Evolutionary conservation across 1,140 invertebrate genomes (phyloP).

Genomic region (Panagrolaimus sp.): DNA sequence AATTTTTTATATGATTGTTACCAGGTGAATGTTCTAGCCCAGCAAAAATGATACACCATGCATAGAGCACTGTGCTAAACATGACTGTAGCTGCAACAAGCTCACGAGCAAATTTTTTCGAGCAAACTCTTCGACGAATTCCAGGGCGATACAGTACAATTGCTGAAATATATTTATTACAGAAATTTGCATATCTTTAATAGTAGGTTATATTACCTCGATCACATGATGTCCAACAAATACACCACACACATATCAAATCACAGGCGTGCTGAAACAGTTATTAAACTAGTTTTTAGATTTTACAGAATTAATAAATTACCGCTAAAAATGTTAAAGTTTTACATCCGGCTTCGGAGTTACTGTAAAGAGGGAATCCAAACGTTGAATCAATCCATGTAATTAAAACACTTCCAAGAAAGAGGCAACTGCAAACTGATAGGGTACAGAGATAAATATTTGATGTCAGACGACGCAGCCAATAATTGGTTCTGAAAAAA

Average conservation of each 20-base stretch:
- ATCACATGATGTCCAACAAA: constrained; percentile 51
- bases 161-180: constrained; percentile 9
- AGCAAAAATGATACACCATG: constrained; percentile 55
- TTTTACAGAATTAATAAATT: too few relatives aligned
- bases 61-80: constrained; percentile 44
- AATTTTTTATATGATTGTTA: too few relatives aligned
- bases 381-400: constrained; percentile 44
- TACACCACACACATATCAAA: constrained; percentile 59
- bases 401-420: constrained; percentile 51
- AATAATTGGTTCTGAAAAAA: constrained; percentile 52
- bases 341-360: constrained; percentile 53
- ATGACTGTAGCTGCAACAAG: constrained; percentile 46
- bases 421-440: constrained; percentile 53
- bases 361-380: constrained; percentile 38
- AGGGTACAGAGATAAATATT: constrained; percentile 56
- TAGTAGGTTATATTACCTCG: constrained; percentile 20
- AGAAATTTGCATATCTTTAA: too few relatives aligned
- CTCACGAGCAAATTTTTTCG: constrained; percentile 49
- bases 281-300: too few relatives aligned
- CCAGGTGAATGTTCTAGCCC: constrained; percentile 39
- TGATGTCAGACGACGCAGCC: constrained; percentile 52
- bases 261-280: constrained; percentile 55
- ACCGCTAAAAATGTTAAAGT: constrained; percentile 53
- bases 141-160: constrained; percentile 55
- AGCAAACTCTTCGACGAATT: constrained; percentile 48